Evolutionary conservation across 2,797 vertebrate genomes (phyloP).

Genomic region (Neosalanx taihuensis): DNA sequence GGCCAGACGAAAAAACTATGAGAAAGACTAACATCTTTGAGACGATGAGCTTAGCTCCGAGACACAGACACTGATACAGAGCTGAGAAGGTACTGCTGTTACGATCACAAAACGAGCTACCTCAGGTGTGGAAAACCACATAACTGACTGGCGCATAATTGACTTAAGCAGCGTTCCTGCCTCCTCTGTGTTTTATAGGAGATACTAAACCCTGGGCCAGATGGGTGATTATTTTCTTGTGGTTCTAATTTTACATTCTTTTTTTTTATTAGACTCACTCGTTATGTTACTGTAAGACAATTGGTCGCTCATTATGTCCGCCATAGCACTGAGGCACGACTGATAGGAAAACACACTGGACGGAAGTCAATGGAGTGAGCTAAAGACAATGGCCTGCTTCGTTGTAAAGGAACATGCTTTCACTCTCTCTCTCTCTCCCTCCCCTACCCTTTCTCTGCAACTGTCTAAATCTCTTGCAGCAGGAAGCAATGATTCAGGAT

Average conservation of each 20-base stretch:
- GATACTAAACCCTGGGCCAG: conserved; percentile 61
- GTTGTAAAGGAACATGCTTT: conserved; percentile 33
- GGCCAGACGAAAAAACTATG: conserved; percentile 37
- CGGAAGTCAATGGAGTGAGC: conserved; percentile 43
- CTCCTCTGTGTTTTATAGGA: conserved; percentile 58
- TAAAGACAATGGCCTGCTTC: conserved; percentile 50
- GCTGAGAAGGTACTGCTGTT: conserved; percentile 27
- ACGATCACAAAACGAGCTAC: conserved; percentile 47
- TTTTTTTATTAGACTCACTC: conserved; percentile 67
- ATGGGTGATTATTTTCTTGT: conserved; percentile 74
- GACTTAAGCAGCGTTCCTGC: conserved; percentile 68
- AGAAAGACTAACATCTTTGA: conserved; percentile 41
- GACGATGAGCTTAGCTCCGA: conserved; percentile 40
- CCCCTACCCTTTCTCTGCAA: neutral
- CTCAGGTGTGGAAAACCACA: conserved; percentile 70
- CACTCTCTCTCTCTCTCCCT: conserved; percentile 1
- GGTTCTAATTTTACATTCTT: conserved; percentile 70
- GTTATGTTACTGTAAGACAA: conserved; percentile 60
- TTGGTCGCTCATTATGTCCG: conserved; percentile 69
- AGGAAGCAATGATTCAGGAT: conserved; percentile 69
- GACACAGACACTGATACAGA: conserved; percentile 54
- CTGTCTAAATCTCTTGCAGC: conserved; percentile 37
- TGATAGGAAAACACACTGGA: conserved; percentile 34
- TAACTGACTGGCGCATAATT: conserved; percentile 72
- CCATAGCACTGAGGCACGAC: conserved; percentile 29